Evolutionary conservation across 1,140 invertebrate genomes (phyloP), one percentile per base, ranked within the genome.

Genomic region (Sminthurinus signatus): DNA sequence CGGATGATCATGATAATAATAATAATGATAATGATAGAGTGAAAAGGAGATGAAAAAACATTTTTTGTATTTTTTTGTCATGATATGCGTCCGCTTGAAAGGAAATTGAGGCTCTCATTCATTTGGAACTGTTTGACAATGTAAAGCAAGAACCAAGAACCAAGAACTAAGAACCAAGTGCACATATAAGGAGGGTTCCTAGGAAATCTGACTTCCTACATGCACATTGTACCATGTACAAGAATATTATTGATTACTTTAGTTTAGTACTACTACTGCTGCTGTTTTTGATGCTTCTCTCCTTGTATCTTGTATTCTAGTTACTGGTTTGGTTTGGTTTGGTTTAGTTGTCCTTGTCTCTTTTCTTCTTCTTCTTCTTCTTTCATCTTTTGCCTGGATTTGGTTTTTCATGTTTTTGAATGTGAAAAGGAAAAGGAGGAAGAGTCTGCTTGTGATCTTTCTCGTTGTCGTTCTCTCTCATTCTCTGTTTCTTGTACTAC

Each of bases 401-500:
- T 52, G 32, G 36, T 54, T 54, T 32, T n/a, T 62, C 31, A 32
- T 48, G 17, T 19, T 62, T 62, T 62, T 39, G 51, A 62, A 62
- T 62, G 27, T 65, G 64, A 65, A 60, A 60, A 60, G 64, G 48
- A 52, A 32, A 46, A n/a, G 44, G 57, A 58, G 55, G 51, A 56
- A 59, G 46, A 3, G 14, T 31, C 28, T 15, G 25, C 39, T 46
- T 59, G 21, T 44, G 55, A 27, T n/a, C n/a, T n/a, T n/a, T n/a
- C n/a, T n/a, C n/a, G n/a, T n/a, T n/a, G n/a, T n/a, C n/a, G n/a
- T n/a, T n/a, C n/a, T n/a, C n/a, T n/a, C n/a, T n/a, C n/a, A n/a
- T n/a, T n/a, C n/a, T n/a, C n/a, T n/a, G n/a, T n/a, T n/a, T 31
- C 15, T 23, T 25, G 55, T 21, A 19, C n/a, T 27, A 31, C 57